These are phyloP conservation scores for Ciconia maguari DNA, from an alignment of 2,113 vertebrate species.

Conservation along the genomic window DNA sequence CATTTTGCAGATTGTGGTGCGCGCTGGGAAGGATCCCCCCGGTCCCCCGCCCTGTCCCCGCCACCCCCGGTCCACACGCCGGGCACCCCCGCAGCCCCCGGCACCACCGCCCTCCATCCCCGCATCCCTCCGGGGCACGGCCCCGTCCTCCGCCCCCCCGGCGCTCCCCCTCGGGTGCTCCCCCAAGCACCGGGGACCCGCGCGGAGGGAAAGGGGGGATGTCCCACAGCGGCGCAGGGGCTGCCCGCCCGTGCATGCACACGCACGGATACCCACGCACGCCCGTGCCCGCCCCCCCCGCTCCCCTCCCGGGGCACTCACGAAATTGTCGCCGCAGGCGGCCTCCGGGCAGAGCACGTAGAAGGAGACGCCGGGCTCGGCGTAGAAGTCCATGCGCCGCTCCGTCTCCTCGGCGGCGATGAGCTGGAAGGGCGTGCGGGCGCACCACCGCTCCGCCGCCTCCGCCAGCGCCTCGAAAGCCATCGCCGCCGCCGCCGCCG, in stretches of 20 bases:
- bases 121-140: not conserved
- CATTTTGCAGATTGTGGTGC: constrained; percentile 59
- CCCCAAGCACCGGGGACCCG: not conserved
- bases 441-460: constrained; percentile 94
- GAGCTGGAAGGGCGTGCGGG: constrained; percentile 93
- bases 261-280: not conserved
- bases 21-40: not conserved
- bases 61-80: not conserved
- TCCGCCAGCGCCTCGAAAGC: constrained; percentile 96
- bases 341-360: constrained; percentile 92
- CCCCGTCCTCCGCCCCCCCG: not conserved
- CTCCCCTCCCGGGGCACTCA: constrained; percentile 74
- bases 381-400: constrained; percentile 95
- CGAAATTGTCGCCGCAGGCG: constrained; percentile 91
- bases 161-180: not conserved
- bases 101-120: not conserved
- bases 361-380: constrained; percentile 94
- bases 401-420: constrained; percentile 95
- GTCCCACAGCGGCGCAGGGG: not conserved
- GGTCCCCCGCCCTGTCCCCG: not conserved
- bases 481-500: constrained; percentile 74
- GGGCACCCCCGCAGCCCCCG: not conserved
- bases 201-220: not conserved
- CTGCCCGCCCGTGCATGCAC: not conserved
- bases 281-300: not conserved